phyloP scores from a whole-genome alignment of 2,888 invertebrate genomes.

The Dusona sp. region DNA sequence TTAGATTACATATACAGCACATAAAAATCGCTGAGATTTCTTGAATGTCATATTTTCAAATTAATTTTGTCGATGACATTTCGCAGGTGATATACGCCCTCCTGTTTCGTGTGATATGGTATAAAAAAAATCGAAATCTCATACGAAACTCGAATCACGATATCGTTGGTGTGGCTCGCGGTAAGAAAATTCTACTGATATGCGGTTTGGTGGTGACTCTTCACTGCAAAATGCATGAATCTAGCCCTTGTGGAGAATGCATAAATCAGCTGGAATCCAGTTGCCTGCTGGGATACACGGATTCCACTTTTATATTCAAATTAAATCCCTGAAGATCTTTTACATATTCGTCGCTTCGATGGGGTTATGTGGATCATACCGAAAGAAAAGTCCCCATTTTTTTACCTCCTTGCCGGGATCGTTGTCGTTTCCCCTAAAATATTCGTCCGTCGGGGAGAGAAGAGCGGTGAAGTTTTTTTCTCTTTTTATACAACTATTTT shows the following conservation, averaged over 20 bases:
- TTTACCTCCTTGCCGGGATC: constrained; percentile 11
- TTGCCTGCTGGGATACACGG: constrained; percentile 63
- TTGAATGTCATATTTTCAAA: constrained; percentile 14
- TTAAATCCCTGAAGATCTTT: constrained; percentile 67
- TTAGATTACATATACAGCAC: neutral
- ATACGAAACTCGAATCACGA: constrained; percentile 39
- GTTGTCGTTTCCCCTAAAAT: constrained; percentile 41
- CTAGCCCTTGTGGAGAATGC: constrained; percentile 60
- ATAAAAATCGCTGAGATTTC: constrained; percentile 19
- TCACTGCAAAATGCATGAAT: constrained; percentile 68
- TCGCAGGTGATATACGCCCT: neutral
- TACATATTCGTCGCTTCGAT: constrained; percentile 67
- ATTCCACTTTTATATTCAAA: constrained; percentile 69
- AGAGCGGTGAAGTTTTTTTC: constrained; percentile 1
- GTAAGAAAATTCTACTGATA: constrained; percentile 30
- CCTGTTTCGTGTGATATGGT: constrained; percentile 15
- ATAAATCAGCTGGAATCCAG: constrained; percentile 67
- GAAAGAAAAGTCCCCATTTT: constrained; percentile 21
- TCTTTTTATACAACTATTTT: constrained; percentile 17
- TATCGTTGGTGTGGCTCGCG: constrained; percentile 43
- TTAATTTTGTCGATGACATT: constrained; percentile 31
- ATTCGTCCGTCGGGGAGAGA: constrained; percentile 53
- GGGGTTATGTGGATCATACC: constrained; percentile 52
- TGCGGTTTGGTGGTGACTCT: constrained; percentile 44
- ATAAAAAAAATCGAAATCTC: constrained; percentile 52